Conservation (phyloP, 2,888 invertebrate species). For the Drosophila parthenogenetica region DNA sequence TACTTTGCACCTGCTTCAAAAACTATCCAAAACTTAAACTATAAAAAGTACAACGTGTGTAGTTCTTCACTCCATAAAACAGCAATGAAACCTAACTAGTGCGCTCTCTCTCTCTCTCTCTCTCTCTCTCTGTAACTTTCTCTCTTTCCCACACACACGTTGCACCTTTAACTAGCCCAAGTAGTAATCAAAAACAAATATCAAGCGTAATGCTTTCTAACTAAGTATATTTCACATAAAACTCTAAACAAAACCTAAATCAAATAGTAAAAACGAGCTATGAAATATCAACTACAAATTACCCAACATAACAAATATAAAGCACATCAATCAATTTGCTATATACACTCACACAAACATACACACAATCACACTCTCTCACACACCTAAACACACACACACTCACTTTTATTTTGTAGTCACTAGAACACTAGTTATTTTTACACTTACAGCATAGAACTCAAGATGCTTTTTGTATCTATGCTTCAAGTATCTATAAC, state of each 20-base stretch:
- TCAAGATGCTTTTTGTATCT: conserved; percentile 9
- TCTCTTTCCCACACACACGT: conserved; percentile 51
- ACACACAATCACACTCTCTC: conserved; percentile 20
- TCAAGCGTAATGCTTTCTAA: conserved; percentile 58
- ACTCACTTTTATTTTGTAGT: conserved; percentile 41
- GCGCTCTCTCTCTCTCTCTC: conserved; percentile 52
- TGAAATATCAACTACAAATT: conserved; percentile 75
- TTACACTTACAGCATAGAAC: conserved; percentile 23
- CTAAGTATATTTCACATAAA: conserved; percentile 62
- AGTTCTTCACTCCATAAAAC: conserved; percentile 43
- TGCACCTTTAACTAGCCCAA: conserved; percentile 64
- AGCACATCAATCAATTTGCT: conserved; percentile 67
- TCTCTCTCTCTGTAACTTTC: conserved; percentile 9
- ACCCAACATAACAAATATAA: conserved; percentile 72
- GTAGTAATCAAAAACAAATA: conserved; percentile 54
- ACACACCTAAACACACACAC: conserved; percentile 13
- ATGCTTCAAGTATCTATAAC: conserved; percentile 14
- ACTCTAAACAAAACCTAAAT: conserved; percentile 52
- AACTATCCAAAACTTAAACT: conserved; percentile 10
- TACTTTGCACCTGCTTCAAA: conserved; percentile 66
- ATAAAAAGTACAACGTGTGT: conserved; percentile 45
- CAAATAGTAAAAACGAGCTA: conserved; percentile 67
- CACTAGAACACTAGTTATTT: conserved; percentile 20
- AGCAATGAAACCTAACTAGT: conserved; percentile 47
- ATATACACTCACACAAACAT: conserved; percentile 21